phyloP scores from a whole-genome alignment of 2,113 vertebrate genomes.

The Vireo altiloquus region DNA sequence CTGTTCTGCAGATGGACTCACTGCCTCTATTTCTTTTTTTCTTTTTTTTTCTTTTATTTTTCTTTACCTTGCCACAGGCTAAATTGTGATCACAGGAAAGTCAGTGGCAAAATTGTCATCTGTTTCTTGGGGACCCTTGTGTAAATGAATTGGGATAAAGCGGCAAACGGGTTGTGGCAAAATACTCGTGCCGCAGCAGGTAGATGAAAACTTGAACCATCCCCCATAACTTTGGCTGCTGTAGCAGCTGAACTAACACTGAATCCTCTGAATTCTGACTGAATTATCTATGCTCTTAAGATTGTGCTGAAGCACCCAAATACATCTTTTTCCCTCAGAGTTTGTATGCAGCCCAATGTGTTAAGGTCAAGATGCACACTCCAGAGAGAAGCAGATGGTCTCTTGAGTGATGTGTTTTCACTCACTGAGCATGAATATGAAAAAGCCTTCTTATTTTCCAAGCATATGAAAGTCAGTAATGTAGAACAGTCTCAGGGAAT shows the following conservation, averaged over 20 bases:
- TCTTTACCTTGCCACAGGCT: background rate
- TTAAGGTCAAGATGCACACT: constrained; percentile 48
- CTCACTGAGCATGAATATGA: background rate
- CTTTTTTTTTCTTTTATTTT: background rate
- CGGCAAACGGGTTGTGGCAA: background rate
- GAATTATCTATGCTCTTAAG: background rate
- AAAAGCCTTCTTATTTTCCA: constrained; percentile 36
- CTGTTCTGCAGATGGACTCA: constrained; percentile 55
- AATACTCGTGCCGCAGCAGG: background rate
- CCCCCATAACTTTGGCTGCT: background rate
- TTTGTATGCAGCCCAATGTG: background rate
- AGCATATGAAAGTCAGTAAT: constrained; percentile 23
- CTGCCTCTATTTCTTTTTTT: background rate
- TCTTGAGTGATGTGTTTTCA: constrained; percentile 43
- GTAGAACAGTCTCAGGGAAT: constrained; percentile 41
- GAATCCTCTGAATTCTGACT: background rate
- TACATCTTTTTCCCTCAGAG: background rate
- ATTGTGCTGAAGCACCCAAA: background rate
- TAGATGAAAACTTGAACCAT: background rate
- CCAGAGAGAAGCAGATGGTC: constrained; percentile 44
- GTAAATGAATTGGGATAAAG: background rate
- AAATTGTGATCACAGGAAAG: background rate
- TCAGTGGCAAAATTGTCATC: background rate
- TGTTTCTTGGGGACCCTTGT: background rate
- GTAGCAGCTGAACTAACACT: background rate